phyloP scores from a whole-genome alignment of 1,140 invertebrate genomes.

The Aradophagus sp. region DNA sequence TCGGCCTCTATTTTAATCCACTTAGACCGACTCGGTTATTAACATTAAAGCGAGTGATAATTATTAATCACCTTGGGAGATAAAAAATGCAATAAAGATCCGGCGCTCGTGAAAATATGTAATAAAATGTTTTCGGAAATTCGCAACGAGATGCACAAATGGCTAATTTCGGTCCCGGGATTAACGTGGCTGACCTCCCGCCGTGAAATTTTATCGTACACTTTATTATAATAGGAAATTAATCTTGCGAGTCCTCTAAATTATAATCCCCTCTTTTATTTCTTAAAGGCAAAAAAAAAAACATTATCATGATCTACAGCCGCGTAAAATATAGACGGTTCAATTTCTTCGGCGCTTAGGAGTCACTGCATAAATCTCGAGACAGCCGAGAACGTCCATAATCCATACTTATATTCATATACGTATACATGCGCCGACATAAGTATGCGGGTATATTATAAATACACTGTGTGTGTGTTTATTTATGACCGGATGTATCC shows the following conservation, averaged over 20 bases:
- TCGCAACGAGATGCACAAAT: too few species aligned
- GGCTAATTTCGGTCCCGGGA: too few species aligned
- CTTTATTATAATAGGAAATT: slow-evolving; percentile 33
- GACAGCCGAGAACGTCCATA: slow-evolving; percentile 37
- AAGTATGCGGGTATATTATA: too few species aligned
- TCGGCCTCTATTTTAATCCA: slow-evolving; percentile 4
- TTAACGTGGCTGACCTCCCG: background rate
- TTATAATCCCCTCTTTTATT: slow-evolving; percentile 30
- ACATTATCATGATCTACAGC: slow-evolving; percentile 37
- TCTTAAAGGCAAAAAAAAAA: slow-evolving; percentile 32
- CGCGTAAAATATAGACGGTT: slow-evolving; percentile 38
- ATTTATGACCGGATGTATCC: slow-evolving; percentile 59
- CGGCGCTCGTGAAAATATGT: too few species aligned
- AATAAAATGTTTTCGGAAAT: too few species aligned
- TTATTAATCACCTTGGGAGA: too few species aligned
- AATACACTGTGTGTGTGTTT: slow-evolving; percentile 59
- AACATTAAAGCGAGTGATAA: too few species aligned
- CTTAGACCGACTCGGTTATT: too few species aligned
- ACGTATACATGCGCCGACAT: too few species aligned
- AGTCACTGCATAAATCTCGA: slow-evolving; percentile 49
- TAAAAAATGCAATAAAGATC: too few species aligned
- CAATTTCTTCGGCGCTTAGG: slow-evolving; percentile 26
- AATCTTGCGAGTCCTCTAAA: slow-evolving; percentile 31
- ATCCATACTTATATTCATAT: slow-evolving; percentile 43
- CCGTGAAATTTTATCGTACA: slow-evolving; percentile 2